A percentile compares a stretch with the other conserved stretches of the same genome.
phyloP scores from a whole-genome alignment of 2,797 vertebrate genomes.

The Tragelaphus oryx region DNA sequence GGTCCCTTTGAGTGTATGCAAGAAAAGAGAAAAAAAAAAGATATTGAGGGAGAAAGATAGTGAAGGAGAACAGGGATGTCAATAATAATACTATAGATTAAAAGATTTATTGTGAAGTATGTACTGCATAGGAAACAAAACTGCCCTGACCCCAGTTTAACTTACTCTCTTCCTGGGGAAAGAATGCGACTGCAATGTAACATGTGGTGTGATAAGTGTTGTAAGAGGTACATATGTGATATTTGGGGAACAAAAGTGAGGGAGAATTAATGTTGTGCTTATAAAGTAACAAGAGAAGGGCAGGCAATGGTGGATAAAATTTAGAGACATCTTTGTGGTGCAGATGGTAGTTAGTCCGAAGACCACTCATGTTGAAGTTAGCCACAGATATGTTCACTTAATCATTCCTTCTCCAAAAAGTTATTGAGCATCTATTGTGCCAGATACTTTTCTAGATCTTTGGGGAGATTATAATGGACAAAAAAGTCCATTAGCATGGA shows the following conservation, averaged over 20 bases:
- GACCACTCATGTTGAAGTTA: not conserved
- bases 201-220: not conserved
- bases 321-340: not conserved
- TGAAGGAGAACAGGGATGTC: not conserved
- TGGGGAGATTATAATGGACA: not conserved
- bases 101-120: not conserved
- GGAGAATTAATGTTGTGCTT: not conserved
- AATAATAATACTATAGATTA: not conserved
- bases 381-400: not conserved
- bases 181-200: not conserved
- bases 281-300: not conserved
- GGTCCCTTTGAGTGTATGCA: not conserved
- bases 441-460: not conserved
- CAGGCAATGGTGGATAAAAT: not conserved
- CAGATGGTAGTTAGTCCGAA: not conserved
- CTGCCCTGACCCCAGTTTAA: not conserved
- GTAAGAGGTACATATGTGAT: not conserved
- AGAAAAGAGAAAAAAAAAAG: not conserved
- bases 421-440: not conserved
- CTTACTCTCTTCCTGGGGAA: not conserved
- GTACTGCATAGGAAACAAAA: not conserved
- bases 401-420: not conserved
- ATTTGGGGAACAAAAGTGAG: not conserved
- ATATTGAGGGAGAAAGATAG: not conserved
- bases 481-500: not conserved